A percentile compares a stretch with the other conserved stretches of the same genome.
Evolutionary conservation across 2,888 invertebrate genomes (phyloP).

Genomic region (Erpobdella octoculata): DNA sequence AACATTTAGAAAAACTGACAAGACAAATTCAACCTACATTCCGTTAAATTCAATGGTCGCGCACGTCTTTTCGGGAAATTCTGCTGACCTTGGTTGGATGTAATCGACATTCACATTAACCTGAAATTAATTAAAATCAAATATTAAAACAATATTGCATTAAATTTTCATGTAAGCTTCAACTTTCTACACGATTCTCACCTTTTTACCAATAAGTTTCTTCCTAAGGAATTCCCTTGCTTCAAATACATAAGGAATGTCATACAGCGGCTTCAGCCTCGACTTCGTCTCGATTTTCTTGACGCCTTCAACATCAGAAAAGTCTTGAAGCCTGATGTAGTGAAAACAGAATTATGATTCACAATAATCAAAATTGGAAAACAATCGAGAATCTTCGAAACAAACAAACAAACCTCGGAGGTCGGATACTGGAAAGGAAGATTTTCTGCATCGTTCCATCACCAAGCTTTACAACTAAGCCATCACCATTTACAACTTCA

Average conservation of each 20-base stretch:
- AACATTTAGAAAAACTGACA: background rate
- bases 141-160: background rate
- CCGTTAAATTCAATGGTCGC: slow-evolving; percentile 68
- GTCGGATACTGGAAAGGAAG: slow-evolving; percentile 87
- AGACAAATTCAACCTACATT: slow-evolving; percentile 26
- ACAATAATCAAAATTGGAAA: background rate
- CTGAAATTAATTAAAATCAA: slow-evolving; percentile 39
- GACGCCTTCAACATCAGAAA: slow-evolving; percentile 26
- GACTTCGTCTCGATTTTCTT: slow-evolving; percentile 37
- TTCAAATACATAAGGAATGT: slow-evolving; percentile 97
- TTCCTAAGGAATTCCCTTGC: slow-evolving; percentile 92
- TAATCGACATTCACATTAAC: slow-evolving; percentile 85
- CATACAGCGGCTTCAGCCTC: slow-evolving; percentile 71
- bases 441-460: slow-evolving; percentile 78
- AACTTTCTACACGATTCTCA: background rate
- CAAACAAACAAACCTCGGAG: slow-evolving; percentile 66
- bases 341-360: background rate
- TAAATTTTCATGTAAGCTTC: background rate
- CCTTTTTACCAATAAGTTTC: slow-evolving; percentile 77
- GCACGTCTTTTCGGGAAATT: slow-evolving; percentile 81
- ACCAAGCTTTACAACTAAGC: slow-evolving; percentile 72
- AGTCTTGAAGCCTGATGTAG: slow-evolving; percentile 19
- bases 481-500: slow-evolving; percentile 90
- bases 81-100: slow-evolving; percentile 82
- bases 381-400: background rate